Evolutionary conservation across 2,797 vertebrate species (phyloP).

Genomic region (Tarsius wallacei): DNA sequence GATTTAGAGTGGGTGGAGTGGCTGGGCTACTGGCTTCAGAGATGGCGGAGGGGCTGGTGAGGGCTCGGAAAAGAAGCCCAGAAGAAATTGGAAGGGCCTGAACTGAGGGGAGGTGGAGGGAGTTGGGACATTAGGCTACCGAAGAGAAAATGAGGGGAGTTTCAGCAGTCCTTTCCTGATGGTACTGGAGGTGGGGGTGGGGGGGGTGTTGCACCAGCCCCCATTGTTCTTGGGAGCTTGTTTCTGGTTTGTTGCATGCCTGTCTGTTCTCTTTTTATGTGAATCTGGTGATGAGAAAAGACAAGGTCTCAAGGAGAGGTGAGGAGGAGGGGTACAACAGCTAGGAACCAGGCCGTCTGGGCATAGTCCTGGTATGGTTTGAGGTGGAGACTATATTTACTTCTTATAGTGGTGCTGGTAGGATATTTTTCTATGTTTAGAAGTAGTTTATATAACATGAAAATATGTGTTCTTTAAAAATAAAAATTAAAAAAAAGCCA

Average conservation of each 20-base stretch:
- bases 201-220: not conserved
- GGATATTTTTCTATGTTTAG: conserved; percentile 69
- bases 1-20: not conserved
- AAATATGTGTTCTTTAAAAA: conserved; percentile 56
- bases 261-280: not conserved
- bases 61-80: not conserved
- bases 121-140: not conserved
- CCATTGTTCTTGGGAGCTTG: accelerated
- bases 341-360: not conserved
- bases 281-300: not conserved
- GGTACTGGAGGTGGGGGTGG: not conserved
- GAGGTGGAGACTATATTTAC: conserved; percentile 22
- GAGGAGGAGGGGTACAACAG: not conserved
- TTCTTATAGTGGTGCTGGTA: conserved; percentile 43
- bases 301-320: not conserved
- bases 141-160: not conserved
- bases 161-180: not conserved
- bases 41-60: too few relatives aligned
- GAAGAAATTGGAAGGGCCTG: not conserved
- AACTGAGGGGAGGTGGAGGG: not conserved
- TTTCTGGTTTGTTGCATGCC: conserved; percentile 23
- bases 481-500: not conserved
- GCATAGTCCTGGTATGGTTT: not conserved
- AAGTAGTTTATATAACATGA: conserved; percentile 64
- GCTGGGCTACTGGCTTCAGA: not conserved